Base-by-base conservation (phyloP, 2,888 invertebrate species). In the Zeuzera pyrina region DNA sequence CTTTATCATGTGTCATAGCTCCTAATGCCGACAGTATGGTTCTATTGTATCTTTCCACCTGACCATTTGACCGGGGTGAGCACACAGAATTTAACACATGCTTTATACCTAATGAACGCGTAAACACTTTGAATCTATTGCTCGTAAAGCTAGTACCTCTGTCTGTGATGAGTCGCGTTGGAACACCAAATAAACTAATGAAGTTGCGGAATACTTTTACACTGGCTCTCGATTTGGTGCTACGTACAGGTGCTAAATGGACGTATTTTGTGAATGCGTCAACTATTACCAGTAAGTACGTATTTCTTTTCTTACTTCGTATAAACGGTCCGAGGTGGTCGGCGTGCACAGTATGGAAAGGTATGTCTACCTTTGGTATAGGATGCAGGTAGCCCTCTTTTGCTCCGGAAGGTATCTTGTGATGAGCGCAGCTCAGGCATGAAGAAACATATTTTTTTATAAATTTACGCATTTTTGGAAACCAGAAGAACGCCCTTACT, bases 381-480 rank as follows among this genome's bases (percentile, higher is more conserved):
- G 41, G 31, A 3, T 13, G 30, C 1, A 36, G 5, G 7, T 14
- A 26, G 3, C 24, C 15, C 13, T 26, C 33, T 8, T 34, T 35
- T 15, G 13, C 15, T n/a, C 28, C 28, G 12, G 30, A 35, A 3
- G 36, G 38, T 2, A 29, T 35, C 8, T 29, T 27, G 23, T 36
- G 27, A 15, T 30, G 27, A 12, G 30, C 15, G 31, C 28, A 19
- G 12, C 30, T 14, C 3, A 34, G 12, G 16, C 42, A 39, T 4
- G 38, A 19, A 3, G 23, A 23, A 3, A 43, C 38, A 11, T 42
- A 42, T 13, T 39, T 42, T 35, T 37, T 42, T 24, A 33, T 12
- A 22, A 43, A 42, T n/a, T 21, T 27, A 2, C 42, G 29, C 39
- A 48, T 42, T 21, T 34, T 38, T 6, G 42, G 35, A 19, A 49